These are phyloP conservation scores for Theretra japonica DNA, from an alignment of 2,888 invertebrate genomes.

Conservation along the genomic window DNA sequence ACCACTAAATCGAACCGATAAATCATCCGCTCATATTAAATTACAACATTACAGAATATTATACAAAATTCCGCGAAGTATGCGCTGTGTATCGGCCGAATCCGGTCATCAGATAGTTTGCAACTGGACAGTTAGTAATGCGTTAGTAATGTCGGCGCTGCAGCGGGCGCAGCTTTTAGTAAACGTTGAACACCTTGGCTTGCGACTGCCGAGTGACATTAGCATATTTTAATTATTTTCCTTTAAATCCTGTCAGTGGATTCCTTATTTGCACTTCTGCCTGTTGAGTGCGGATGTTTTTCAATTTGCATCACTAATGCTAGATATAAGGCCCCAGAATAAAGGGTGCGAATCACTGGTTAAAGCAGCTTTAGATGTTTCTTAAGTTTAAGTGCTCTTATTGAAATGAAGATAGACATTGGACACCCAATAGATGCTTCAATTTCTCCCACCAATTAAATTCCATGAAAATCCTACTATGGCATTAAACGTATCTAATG, in stretches of 20 bases:
- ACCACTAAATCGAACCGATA: not conserved
- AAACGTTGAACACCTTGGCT: conserved; percentile 42
- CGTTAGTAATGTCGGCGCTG: conserved; percentile 53
- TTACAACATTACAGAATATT: not conserved
- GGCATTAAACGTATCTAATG: no score
- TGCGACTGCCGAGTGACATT: conserved; percentile 6
- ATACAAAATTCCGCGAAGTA: conserved; percentile 3
- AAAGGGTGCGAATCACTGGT: no score
- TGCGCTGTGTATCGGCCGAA: conserved; percentile 17
- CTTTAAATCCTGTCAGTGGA: not conserved
- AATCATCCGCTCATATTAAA: no score
- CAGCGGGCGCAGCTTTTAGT: conserved; percentile 31
- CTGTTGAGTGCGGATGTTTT: no score
- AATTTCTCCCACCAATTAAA: not conserved
- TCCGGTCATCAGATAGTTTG: conserved; percentile 40
- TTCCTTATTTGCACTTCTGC: not conserved
- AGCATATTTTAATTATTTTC: conserved; percentile 27
- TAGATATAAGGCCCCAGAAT: no score
- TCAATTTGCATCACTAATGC: no score
- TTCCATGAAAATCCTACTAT: no score
- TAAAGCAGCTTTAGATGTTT: no score
- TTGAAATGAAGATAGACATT: no score
- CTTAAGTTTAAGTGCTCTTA: no score
- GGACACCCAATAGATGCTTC: no score
- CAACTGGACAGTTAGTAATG: conserved; percentile 53